Conservation (phyloP, 2,113 vertebrate species). For the Turdus rufiventris region DNA sequence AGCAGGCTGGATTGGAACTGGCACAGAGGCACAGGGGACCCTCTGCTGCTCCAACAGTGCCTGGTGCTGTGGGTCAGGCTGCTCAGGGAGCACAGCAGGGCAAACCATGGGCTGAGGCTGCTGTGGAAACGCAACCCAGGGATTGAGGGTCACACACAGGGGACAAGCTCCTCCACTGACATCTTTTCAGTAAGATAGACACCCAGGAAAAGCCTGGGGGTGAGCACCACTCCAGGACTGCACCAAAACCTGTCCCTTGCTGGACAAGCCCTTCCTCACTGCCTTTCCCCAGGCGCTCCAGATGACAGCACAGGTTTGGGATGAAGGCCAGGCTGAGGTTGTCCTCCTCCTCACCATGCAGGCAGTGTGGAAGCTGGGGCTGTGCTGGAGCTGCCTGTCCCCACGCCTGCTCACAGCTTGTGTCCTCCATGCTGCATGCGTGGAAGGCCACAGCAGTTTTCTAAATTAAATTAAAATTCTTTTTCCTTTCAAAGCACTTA, state of each 20-base stretch:
- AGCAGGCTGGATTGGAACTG: neutral
- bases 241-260: fast-evolving
- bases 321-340: neutral
- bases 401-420: neutral
- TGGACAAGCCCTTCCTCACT: neutral
- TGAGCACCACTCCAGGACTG: neutral
- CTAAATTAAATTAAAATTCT: constrained; percentile 50
- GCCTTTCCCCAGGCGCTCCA: neutral
- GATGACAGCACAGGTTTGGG: fast-evolving
- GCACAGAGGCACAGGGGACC: neutral
- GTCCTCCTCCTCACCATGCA: neutral
- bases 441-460: neutral
- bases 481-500: constrained; percentile 31
- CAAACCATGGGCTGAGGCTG: fast-evolving
- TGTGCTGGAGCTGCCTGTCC: neutral
- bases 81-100: neutral
- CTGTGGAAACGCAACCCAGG: neutral
- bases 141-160: fast-evolving
- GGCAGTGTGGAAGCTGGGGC: neutral
- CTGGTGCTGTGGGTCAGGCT: fast-evolving
- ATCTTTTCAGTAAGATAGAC: neutral
- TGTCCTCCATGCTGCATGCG: fast-evolving
- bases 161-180: neutral
- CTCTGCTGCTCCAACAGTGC: fast-evolving
- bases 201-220: neutral